Evolutionary conservation across 2,797 vertebrate genomes (phyloP).

Genomic region (Thamnophis elegans): DNA sequence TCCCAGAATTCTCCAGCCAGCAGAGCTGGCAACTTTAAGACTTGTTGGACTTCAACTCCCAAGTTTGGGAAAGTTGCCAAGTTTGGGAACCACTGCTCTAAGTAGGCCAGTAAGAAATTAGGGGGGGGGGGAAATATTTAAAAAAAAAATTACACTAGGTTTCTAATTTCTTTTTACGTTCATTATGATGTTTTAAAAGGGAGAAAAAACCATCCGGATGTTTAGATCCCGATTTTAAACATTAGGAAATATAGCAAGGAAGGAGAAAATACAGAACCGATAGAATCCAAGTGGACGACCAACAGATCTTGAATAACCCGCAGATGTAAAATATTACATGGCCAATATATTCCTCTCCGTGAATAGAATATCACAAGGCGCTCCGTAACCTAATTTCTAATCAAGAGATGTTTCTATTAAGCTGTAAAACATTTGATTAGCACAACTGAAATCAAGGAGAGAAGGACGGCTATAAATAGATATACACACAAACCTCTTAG

Average conservation of each 20-base stretch:
- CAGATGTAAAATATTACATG: background rate
- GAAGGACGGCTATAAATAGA: background rate
- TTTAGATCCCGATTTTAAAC: background rate
- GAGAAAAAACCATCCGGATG: background rate
- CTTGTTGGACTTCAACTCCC: too few relatives aligned
- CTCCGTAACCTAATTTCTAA: background rate
- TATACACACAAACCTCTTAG: background rate
- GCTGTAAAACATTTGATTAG: background rate
- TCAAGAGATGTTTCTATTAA: background rate
- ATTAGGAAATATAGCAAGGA: background rate
- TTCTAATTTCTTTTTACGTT: background rate
- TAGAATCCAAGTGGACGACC: background rate
- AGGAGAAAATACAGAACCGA: background rate
- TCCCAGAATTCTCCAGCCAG: too few relatives aligned
- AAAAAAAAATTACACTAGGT: background rate
- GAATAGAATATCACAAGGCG: background rate
- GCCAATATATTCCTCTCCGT: background rate
- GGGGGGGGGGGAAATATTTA: background rate
- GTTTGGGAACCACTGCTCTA: too few relatives aligned
- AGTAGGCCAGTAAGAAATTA: background rate
- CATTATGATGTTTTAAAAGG: background rate
- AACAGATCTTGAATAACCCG: background rate
- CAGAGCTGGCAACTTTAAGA: too few relatives aligned
- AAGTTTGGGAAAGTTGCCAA: too few relatives aligned
- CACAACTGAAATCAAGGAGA: background rate